Base-by-base conservation (phyloP, 2,797 vertebrate species). In the Sebastiscus tertius region DNA sequence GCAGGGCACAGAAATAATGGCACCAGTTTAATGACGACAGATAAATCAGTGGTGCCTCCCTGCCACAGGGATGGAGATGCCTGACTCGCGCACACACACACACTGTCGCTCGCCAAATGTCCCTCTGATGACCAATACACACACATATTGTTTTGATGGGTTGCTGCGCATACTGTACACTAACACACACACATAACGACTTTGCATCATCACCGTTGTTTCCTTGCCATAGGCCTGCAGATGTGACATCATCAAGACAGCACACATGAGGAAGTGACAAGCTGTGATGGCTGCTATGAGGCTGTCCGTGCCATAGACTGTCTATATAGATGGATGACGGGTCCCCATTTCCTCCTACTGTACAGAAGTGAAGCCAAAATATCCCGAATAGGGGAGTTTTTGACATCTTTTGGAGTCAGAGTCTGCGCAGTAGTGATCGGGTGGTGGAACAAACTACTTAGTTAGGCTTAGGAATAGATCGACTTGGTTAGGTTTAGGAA, bases 31-130 rank as follows among this genome's bases (percentile, higher is more conserved):
- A 97, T 97, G 97, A 97, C 96, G 94, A 96, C 94, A 96, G 95
- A 97, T 97, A 97, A 97, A 97, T 97, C 97, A 97, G 96, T 96
- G 96, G 97, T 97, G 96, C 97, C 96, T 96, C 95, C 92, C 96
- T 97, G 96, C 96, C 96, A 97, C 94, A 94, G 95, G 96, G 96
- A 97, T 96, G 96, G 96, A 96, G 95, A 96, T 97, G 95, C 95
- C 80, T 79, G 22, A 11, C 46, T 49, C 46, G 1, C 31, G 20
- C 62, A 67, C 36, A 77, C 52, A 78, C 36, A 79, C 36, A 63
- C 24, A 49, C 24, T 62, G 58, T 60, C 66, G 18, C 27, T 68
- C 55, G 65, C 67, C 63, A 56, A 87, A 89, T 81, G 77, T 79
- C 64, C 63, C 72, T 85, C 80, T 64, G 75, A 87, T 87, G 87